Evolutionary conservation across 2,113 vertebrate species (phyloP).

Genomic region (Platycercus adscitus): DNA sequence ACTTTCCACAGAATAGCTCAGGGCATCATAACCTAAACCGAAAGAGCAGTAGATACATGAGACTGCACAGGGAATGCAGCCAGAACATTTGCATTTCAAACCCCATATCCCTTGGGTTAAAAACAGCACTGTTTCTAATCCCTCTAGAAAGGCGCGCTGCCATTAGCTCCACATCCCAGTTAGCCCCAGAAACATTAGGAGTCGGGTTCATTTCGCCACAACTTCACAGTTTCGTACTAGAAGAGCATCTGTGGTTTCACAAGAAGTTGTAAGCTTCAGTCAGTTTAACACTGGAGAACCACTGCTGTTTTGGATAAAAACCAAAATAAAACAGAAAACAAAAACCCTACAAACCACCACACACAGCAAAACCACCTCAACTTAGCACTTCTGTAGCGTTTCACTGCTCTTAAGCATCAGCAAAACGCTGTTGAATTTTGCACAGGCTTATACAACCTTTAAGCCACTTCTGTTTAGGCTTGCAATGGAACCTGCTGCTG

Average conservation of each 20-base stretch:
- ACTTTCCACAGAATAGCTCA: conserved; percentile 68
- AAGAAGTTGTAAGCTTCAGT: neutral
- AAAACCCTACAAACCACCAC: neutral
- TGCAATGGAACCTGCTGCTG: neutral
- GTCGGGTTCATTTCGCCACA: neutral
- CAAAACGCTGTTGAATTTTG: neutral
- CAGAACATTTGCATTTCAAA: neutral
- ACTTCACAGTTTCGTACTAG: neutral
- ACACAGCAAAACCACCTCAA: neutral
- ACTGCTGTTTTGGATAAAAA: neutral
- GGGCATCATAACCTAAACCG: conserved; percentile 73
- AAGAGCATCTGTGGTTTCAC: neutral
- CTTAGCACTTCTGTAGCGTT: too few species aligned
- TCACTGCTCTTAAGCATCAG: neutral
- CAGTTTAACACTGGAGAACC: neutral
- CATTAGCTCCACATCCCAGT: neutral
- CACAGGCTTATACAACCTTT: neutral
- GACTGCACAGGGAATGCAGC: neutral
- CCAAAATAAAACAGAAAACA: neutral
- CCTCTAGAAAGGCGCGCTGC: neutral
- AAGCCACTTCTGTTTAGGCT: neutral
- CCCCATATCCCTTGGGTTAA: fast-evolving
- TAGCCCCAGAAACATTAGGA: neutral
- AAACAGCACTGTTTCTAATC: neutral
- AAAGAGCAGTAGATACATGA: neutral